A percentile compares a stretch with the other conserved stretches of the same genome.
These are phyloP conservation scores for Dendroctonus ponderosae DNA, from an alignment of 1,140 invertebrate species.

Conservation along the genomic window DNA sequence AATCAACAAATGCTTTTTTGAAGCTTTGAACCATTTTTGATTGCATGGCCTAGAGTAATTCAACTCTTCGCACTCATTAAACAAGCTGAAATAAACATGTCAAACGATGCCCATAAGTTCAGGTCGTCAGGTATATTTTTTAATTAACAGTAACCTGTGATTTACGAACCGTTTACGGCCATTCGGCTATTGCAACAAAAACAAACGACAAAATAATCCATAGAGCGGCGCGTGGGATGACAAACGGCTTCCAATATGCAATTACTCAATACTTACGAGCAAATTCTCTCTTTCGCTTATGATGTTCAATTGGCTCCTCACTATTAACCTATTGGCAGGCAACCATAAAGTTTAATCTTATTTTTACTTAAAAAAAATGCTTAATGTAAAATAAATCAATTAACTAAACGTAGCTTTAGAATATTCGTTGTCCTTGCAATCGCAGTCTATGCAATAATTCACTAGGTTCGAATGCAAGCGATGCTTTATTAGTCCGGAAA, in stretches of 20 bases:
- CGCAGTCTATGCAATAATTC: too few species aligned
- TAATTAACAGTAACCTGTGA: slow-evolving; percentile 21
- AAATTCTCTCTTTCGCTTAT: slow-evolving; percentile 35
- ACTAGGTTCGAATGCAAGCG: too few species aligned
- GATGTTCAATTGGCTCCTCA: slow-evolving; percentile 41
- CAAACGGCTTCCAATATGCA: slow-evolving; percentile 41
- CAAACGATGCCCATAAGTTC: slow-evolving; percentile 5
- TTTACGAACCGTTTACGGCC: slow-evolving; percentile 23
- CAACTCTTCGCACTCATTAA: background rate
- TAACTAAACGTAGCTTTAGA: too few species aligned
- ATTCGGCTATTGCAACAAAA: slow-evolving; percentile 22
- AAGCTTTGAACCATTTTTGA: too few species aligned
- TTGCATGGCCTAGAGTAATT: too few species aligned
- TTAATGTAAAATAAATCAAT: too few species aligned
- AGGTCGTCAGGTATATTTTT: slow-evolving; percentile 15
- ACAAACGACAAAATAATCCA: slow-evolving; percentile 30
- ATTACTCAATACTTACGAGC: slow-evolving; percentile 43
- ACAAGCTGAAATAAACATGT: slow-evolving; percentile 1
- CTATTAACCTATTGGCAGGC: slow-evolving; percentile 32
- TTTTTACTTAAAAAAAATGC: background rate
- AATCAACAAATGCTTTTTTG: too few species aligned
- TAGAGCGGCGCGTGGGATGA: slow-evolving; percentile 32
- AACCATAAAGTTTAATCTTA: too few species aligned
- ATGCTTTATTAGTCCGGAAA: too few species aligned
- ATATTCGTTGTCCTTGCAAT: too few species aligned